phyloP scores from a whole-genome alignment of 2,797 vertebrate genomes.

The Enteromius radiatus region DNA sequence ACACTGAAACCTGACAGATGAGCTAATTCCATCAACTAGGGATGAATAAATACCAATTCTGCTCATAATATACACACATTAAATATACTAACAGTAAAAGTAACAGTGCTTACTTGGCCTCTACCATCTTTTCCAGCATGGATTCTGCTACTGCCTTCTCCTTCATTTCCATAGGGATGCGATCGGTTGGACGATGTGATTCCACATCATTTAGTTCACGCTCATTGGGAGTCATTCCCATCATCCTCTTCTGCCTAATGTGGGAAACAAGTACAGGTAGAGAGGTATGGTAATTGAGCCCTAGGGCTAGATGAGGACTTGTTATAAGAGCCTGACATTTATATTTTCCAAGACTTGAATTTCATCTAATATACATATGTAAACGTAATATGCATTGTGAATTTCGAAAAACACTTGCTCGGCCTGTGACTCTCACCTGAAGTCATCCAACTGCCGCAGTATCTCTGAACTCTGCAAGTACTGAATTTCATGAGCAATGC shows the following conservation, averaged over 20 bases:
- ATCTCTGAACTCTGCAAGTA: slow-evolving; percentile 73
- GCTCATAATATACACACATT: background rate
- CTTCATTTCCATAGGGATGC: slow-evolving; percentile 82
- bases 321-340: background rate
- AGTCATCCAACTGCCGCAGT: slow-evolving; percentile 86
- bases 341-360: background rate
- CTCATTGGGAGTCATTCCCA: slow-evolving; percentile 91
- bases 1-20: background rate
- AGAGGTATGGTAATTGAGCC: background rate
- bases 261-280: background rate
- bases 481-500: slow-evolving; percentile 77
- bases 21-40: slow-evolving; percentile 1
- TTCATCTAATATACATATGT: background rate
- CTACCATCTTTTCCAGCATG: slow-evolving; percentile 83
- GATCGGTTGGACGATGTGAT: slow-evolving; percentile 82
- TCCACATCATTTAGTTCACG: slow-evolving; percentile 84
- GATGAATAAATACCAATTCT: background rate
- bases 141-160: slow-evolving; percentile 87
- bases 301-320: background rate
- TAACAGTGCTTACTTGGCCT: slow-evolving; percentile 83
- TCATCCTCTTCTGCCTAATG: slow-evolving; percentile 87
- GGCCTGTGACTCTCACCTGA: slow-evolving; percentile 74
- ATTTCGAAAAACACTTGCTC: background rate
- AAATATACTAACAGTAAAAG: background rate
- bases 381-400: background rate